These are phyloP conservation scores for Dascyllus trimaculatus DNA, from an alignment of 2,113 vertebrate genomes.

Conservation along the genomic window DNA sequence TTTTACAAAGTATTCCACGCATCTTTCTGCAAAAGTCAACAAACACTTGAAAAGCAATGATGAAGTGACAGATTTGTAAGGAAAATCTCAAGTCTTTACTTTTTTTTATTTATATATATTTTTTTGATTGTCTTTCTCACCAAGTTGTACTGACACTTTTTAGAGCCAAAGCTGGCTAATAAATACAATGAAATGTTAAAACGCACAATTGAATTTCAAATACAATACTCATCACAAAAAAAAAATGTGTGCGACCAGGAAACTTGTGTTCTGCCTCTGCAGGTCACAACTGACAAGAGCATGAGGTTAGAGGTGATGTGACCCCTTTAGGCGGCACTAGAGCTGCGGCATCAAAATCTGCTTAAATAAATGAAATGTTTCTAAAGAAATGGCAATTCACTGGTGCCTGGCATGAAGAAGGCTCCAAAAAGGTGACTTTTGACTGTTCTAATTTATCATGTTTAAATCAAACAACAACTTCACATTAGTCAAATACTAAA, in stretches of 20 bases:
- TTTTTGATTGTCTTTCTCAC: constrained; percentile 94
- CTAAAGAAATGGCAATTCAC: constrained; percentile 90
- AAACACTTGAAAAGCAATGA: constrained; percentile 42
- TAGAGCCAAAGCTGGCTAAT: constrained; percentile 98
- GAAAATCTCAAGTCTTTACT: constrained; percentile 86
- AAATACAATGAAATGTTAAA: constrained; percentile 95
- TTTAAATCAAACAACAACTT: constrained; percentile 91
- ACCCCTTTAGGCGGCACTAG: constrained; percentile 86
- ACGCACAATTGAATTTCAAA: constrained; percentile 91
- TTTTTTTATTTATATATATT: constrained; percentile 81
- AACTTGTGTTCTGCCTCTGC: constrained; percentile 78
- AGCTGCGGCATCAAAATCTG: constrained; percentile 92
- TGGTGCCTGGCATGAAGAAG: constrained; percentile 90
- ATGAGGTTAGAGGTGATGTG: constrained; percentile 71
- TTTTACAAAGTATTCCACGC: neutral
- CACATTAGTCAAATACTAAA: constrained; percentile 98
- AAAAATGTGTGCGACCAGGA: constrained; percentile 83
- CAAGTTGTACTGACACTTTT: constrained; percentile 91
- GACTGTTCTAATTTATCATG: constrained; percentile 90
- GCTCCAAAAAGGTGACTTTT: constrained; percentile 91
- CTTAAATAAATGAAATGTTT: constrained; percentile 95
- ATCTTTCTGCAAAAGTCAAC: neutral
- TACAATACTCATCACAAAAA: constrained; percentile 87
- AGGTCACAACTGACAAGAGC: constrained; percentile 87
- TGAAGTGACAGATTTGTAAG: constrained; percentile 86